Evolutionary conservation across 2,888 invertebrate genomes (phyloP).

Genomic region (Leptarthrus brevirostris): DNA sequence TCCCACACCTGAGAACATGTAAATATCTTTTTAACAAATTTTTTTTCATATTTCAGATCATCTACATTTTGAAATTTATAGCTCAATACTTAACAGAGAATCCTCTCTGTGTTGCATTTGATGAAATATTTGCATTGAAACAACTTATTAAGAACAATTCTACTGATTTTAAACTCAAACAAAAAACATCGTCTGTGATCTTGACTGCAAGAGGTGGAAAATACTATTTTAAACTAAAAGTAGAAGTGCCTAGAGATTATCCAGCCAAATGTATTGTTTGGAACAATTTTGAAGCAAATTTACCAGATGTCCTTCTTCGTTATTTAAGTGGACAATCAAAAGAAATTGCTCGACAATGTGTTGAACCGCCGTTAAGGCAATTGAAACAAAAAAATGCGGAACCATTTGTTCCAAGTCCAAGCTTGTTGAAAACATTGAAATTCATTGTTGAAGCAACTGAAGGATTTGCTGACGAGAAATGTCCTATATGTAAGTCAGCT

Average conservation of each 20-base stretch:
- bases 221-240: constrained; percentile 73
- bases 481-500: constrained; percentile 72
- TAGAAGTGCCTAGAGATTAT: constrained; percentile 75
- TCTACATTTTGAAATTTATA: constrained; percentile 72
- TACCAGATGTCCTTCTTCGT: constrained; percentile 72
- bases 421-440: constrained; percentile 71
- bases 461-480: constrained; percentile 72
- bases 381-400: constrained; percentile 65
- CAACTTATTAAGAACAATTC: constrained; percentile 65
- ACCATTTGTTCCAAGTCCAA: constrained; percentile 73
- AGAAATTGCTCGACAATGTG: constrained; percentile 77
- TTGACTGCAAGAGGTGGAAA: constrained; percentile 71
- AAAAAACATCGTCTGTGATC: constrained; percentile 73
- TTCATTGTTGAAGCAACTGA: constrained; percentile 75
- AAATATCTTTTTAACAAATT: too few species aligned
- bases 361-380: constrained; percentile 71
- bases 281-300: constrained; percentile 73
- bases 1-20: too few species aligned
- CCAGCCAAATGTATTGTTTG: constrained; percentile 69
- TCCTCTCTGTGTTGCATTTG: constrained; percentile 77
- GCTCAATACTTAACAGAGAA: constrained; percentile 76
- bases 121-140: constrained; percentile 75
- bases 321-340: constrained; percentile 75
- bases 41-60: constrained; percentile 63
- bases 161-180: constrained; percentile 75